phyloP scores from a whole-genome alignment of 2,113 vertebrate genomes.

The Arizona elegans region DNA sequence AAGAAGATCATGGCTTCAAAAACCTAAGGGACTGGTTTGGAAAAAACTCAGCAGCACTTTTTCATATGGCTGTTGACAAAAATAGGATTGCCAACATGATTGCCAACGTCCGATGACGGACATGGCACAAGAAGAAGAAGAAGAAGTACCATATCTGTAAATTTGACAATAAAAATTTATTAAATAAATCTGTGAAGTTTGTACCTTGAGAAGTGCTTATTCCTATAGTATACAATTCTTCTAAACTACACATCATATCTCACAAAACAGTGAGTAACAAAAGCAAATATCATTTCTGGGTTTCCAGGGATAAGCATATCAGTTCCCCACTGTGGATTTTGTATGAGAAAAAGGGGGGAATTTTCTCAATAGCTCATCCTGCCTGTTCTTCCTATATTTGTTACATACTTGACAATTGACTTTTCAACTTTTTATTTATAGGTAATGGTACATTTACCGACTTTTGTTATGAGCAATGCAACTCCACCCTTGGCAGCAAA shows the following conservation, averaged over 20 bases:
- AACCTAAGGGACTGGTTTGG: no score
- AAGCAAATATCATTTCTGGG: neutral
- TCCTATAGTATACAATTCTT: neutral
- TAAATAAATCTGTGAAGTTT: neutral
- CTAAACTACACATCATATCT: neutral
- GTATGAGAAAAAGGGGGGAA: neutral
- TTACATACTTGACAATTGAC: neutral
- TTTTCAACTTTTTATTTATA: neutral
- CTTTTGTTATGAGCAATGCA: neutral
- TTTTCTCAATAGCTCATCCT: neutral
- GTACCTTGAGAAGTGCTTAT: neutral
- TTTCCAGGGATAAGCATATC: neutral
- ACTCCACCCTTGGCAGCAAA: neutral
- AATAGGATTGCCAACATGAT: no score
- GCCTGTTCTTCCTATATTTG: neutral
- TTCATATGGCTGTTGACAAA: no score
- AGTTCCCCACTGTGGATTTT: neutral
- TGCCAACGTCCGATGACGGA: no score
- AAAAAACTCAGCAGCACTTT: no score
- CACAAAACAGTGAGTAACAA: neutral
- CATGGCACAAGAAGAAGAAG: no score
- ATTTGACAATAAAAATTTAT: neutral
- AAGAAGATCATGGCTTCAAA: no score
- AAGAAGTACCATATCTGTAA: neutral
- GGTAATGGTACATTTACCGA: neutral